These are phyloP conservation scores for Crocallis elinguaria DNA, from an alignment of 2,888 invertebrate genomes.

Conservation along the genomic window DNA sequence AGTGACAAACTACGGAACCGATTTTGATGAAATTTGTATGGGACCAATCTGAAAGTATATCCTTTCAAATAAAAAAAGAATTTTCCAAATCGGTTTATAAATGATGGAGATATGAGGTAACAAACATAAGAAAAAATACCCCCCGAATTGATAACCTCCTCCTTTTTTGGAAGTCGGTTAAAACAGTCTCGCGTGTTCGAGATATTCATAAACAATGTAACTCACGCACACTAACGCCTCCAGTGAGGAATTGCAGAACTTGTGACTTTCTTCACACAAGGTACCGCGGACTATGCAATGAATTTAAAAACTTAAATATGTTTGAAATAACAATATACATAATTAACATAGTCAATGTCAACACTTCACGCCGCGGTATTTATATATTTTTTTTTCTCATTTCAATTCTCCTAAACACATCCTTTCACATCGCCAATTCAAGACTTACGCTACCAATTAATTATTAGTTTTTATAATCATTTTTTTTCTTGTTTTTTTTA, in stretches of 20 bases:
- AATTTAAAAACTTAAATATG: neutral
- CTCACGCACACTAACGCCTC: constrained; percentile 7
- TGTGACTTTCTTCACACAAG: neutral
- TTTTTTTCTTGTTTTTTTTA: constrained; percentile 45
- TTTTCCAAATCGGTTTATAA: too few relatives aligned
- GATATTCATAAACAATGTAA: too few relatives aligned
- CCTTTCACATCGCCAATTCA: constrained; percentile 48
- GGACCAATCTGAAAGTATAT: too few relatives aligned
- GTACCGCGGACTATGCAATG: constrained; percentile 5
- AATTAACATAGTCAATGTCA: neutral
- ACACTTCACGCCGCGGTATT: neutral
- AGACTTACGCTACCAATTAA: constrained; percentile 53
- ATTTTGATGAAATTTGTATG: too few relatives aligned
- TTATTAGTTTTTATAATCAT: constrained; percentile 46
- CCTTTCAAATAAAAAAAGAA: too few relatives aligned
- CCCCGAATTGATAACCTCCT: too few relatives aligned
- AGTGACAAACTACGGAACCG: too few relatives aligned
- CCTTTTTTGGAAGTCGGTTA: too few relatives aligned
- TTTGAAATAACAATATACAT: neutral
- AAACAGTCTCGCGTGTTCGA: too few relatives aligned
- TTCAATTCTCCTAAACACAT: constrained; percentile 27
- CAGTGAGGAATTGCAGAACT: constrained; percentile 2
- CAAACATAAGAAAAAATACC: too few relatives aligned
- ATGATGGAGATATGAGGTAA: too few relatives aligned
- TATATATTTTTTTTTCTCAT: constrained; percentile 25